Evolutionary conservation across 2,888 invertebrate genomes (phyloP), one percentile per base, ranked within the genome.

Genomic region (Sclerodermus sp.): DNA sequence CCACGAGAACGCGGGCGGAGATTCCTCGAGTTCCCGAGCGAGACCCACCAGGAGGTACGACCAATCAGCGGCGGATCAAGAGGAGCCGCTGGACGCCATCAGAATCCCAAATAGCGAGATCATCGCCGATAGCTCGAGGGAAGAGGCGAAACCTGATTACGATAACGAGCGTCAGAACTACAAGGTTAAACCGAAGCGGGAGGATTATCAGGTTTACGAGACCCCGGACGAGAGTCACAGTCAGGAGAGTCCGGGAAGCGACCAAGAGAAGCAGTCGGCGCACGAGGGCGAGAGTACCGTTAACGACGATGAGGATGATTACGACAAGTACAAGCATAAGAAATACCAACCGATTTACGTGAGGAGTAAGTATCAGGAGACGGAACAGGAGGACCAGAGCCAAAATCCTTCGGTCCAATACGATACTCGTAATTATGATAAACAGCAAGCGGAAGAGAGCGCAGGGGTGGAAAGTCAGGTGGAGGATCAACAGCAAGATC

Each of bases 131-230:
- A 30, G 30, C 10, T 30, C 30, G 8, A 30, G 10, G 30, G 30
- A 30, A 10, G 10, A 6, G 30, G 30, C 6, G 10, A 30, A 30
- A 10, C 10, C 30, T 9, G 30, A 30, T 30, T 30, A 30, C 30
- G 30, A 30, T 6, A 10, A 30, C 10, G 10, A 30, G 6, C 30
- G 8, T 10, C 8, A 30, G 10, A 30, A 10, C 10, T 30, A 30
- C 10, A 6, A 10, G 10, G 30, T 9, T 9, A 30, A 9, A 9
- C 30, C 30, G 30, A 8, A 40, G 1, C 13, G 29, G 36, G 30
- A 57, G 45, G 13, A 40, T 46, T 48, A 60, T 12, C 45, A 53
- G 1, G 48, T 37, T 16, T 38, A 36, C 12, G 42, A 58, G 30
- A 37, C 39, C 6, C 44, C 42, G 1, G 46, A 47, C 1, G 46